Percentiles rank a stretch among this genome's conserved stretches.
Conservation (phyloP, 2,888 invertebrate genomes). For the Dryadula phaetusa region DNA sequence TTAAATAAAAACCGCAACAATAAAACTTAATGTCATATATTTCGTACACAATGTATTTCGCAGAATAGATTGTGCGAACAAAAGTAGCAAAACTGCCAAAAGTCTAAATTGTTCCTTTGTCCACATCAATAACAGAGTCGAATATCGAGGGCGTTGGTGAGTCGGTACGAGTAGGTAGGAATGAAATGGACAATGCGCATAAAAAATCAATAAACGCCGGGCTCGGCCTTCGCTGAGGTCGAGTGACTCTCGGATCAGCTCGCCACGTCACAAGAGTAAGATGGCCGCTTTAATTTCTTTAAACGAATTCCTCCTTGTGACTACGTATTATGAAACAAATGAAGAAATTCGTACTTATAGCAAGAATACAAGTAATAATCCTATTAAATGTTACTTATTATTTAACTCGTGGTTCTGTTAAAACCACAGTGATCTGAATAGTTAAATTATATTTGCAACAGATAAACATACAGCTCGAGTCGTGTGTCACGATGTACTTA, state of each 20-base stretch:
- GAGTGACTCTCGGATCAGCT: conserved; percentile 55
- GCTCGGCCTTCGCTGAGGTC: conserved; percentile 80
- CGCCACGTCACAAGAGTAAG: conserved; percentile 40
- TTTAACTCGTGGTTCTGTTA: conserved; percentile 1
- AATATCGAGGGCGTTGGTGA: conserved; percentile 51
- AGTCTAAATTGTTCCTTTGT: conserved; percentile 25
- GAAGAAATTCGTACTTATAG: not conserved
- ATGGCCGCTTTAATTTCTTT: conserved; percentile 40
- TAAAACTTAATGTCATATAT: conserved; percentile 10
- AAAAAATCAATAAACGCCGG: conserved; percentile 82
- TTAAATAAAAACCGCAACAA: conserved; percentile 12
- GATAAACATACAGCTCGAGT: conserved; percentile 36
- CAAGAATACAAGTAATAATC: not conserved
- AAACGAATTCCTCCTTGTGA: not conserved
- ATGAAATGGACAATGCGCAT: conserved; percentile 81
- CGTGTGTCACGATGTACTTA: conserved; percentile 16
- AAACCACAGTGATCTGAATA: not conserved
- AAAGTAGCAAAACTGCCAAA: conserved; percentile 25
- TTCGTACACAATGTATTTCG: not conserved
- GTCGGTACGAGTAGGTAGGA: conserved; percentile 49
- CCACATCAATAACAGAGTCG: conserved; percentile 32
- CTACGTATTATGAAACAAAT: not conserved
- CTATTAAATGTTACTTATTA: not conserved
- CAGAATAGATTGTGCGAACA: conserved; percentile 4
- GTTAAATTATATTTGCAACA: conserved; percentile 8